These are phyloP conservation scores for Peribatodes rhomboidaria DNA, from an alignment of 2,888 invertebrate genomes.

Conservation along the genomic window DNA sequence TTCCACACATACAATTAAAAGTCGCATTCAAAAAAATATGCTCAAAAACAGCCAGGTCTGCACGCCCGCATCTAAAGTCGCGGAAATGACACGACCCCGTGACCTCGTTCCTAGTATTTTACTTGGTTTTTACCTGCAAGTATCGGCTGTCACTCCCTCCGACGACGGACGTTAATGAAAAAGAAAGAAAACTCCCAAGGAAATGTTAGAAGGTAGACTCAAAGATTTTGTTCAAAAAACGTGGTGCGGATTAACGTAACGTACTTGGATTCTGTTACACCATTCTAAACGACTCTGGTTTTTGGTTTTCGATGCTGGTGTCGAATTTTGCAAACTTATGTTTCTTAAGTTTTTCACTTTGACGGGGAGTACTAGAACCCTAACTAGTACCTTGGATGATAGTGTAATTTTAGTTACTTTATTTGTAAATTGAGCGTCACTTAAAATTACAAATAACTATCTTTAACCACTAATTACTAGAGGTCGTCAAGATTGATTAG, in stretches of 20 bases:
- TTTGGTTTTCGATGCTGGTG: too few species aligned
- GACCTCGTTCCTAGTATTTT: constrained; percentile 23
- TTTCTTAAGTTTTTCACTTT: too few species aligned
- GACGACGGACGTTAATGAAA: constrained; percentile 4
- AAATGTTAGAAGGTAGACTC: neutral
- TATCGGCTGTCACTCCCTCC: constrained; percentile 17
- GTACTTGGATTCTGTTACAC: too few species aligned
- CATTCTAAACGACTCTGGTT: too few species aligned
- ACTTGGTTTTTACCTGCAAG: constrained; percentile 16
- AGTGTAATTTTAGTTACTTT: too few species aligned
- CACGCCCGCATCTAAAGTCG: constrained; percentile 6
- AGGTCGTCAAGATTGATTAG: too few species aligned
- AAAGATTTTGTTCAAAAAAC: neutral
- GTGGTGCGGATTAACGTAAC: neutral
- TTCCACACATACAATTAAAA: neutral
- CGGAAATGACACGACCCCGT: constrained; percentile 13
- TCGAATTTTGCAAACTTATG: too few species aligned
- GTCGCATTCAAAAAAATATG: neutral
- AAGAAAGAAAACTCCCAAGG: neutral
- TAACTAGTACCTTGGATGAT: too few species aligned
- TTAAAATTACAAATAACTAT: too few species aligned
- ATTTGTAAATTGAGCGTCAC: too few species aligned
- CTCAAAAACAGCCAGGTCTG: constrained; percentile 1
- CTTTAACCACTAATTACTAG: too few species aligned
- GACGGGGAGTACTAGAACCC: too few species aligned